phyloP scores from a whole-genome alignment of 2,888 invertebrate species.

The Oscheius sp. region DNA sequence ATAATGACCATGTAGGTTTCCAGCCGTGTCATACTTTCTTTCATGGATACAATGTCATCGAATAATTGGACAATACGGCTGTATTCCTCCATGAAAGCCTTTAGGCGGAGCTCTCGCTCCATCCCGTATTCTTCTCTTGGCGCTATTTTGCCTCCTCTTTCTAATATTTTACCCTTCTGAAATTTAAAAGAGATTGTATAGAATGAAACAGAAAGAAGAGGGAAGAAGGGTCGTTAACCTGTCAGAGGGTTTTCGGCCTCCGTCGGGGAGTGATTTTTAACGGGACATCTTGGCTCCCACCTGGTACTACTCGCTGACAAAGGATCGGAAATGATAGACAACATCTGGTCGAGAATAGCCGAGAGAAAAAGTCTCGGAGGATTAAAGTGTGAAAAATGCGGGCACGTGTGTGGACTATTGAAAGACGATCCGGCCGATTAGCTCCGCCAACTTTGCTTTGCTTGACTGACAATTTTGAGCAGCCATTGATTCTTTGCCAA shows the following conservation, averaged over 20 bases:
- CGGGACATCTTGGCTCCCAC: too few species aligned
- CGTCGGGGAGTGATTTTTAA: too few species aligned
- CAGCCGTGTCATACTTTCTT: conserved; percentile 55
- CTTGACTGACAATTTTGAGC: too few species aligned
- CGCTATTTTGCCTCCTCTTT: conserved; percentile 7
- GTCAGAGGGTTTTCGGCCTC: too few species aligned
- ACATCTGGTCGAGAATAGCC: background rate
- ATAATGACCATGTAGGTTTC: conserved; percentile 61
- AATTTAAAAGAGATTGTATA: background rate
- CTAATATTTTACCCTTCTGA: background rate
- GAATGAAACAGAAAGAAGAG: background rate
- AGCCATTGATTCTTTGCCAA: background rate
- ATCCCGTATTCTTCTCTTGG: conserved; percentile 37
- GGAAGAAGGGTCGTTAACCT: too few species aligned
- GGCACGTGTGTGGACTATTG: background rate
- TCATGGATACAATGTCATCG: conserved; percentile 58
- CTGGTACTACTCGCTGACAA: background rate
- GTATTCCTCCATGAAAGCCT: conserved; percentile 60
- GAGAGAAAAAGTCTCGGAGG: background rate
- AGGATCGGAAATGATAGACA: background rate
- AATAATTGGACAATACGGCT: conserved; percentile 49
- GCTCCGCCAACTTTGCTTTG: too few species aligned
- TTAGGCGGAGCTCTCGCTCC: conserved; percentile 56
- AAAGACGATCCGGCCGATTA: background rate
- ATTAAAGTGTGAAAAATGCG: conserved; percentile 6